Base-by-base conservation (phyloP, 92 coral and sea anemone species). In the Actinostola sp. region DNA sequence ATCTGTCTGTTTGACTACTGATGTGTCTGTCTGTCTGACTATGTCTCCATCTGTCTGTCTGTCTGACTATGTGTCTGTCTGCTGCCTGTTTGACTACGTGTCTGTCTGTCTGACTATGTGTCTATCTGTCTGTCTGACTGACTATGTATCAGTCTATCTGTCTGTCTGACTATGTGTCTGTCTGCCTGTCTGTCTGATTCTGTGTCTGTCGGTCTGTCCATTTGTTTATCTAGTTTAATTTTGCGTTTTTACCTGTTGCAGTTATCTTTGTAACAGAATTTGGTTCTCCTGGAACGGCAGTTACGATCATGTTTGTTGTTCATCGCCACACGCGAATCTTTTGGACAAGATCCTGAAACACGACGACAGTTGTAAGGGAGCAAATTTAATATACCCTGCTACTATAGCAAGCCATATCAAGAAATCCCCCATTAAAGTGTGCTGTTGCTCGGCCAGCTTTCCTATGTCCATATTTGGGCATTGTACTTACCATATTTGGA, bases 181-280 rank as follows among this genome's bases (percentile, higher is more conserved):
- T n/a, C n/a, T n/a, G n/a, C n/a, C n/a, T 36, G 42, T 36, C 42
- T 4, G 42, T 46, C 23, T 6, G 23, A 6, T 16, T 7, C 8
- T 46, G 8, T 6, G 19, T 13, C 15, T 7, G 23, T 13, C n/a
- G 7, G 17, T 49, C 25, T 49, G 25, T 15, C 19, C 5, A 4
- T 21, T 16, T 49, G 19, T 49, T 16, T 21, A 49, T 49, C 20
- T 15, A 9, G 17, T 12, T 2, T 9, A 9, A 5, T 9, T 7
- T 19, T 9, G 8, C 14, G 0, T 70, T 52, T 75, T 51, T 49
- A 85, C 89, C 66, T 85, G n/a, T 67, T 66, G 49, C 89, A 85
- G 71, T 70, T 73, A 31, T 30, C 50, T 49, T 79, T 85, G 82
- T 44, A 73, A 74, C 89, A 85, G 52, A 64, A 85, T 31, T 42